Base-by-base conservation (phyloP, 2,113 vertebrate genomes). In the Pterocles gutturalis region DNA sequence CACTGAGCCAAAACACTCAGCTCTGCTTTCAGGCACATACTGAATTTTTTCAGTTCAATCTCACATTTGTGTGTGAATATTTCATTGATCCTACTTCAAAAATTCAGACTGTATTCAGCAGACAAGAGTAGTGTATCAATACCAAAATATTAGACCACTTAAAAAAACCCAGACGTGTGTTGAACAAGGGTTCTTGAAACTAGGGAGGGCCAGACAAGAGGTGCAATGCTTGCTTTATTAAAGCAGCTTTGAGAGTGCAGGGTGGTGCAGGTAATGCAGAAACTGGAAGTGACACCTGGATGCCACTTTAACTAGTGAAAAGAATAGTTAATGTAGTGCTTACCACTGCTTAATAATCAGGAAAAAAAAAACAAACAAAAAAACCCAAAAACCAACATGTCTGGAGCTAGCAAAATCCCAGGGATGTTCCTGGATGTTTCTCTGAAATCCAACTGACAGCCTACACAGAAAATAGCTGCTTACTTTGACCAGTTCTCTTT, bases 241-340 rank as follows among this genome's bases (percentile, higher is more conserved):
- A 71, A 95, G 93, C 49, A 62, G 58, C 83, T 93, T 77, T 89
- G 87, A 96, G 67, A 83, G 51, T 87, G 60, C 45, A 72, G 26
- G 46, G 5, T 33, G 71, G 55, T 89, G 84, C 84, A 83, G 13
- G 43, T 62, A 78, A 70, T 65, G 53, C 36, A 91, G 49, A 55
- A 91, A 96, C 43, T 91, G 48, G 82, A 79, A 73, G 83, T 57
- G 72, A 53, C 55, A 54, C 13, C 8, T 54, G 11, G 53, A 48
- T 87, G 45, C 11, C 77, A 61, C 66, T 53, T 66, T 31, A 55
- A 45, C 22, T 54, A 49, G 31, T 31, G 48, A 66, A 67, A 65
- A 83, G 28, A 19, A 29, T 34, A 34, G 41, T n/a, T 87, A 66
- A n/a, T 46, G 46, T 38, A 61, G 24, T 38, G 34, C 21, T 87